Base-by-base conservation (phyloP, 2,888 invertebrate genomes). In the Argyra leucocephala region DNA sequence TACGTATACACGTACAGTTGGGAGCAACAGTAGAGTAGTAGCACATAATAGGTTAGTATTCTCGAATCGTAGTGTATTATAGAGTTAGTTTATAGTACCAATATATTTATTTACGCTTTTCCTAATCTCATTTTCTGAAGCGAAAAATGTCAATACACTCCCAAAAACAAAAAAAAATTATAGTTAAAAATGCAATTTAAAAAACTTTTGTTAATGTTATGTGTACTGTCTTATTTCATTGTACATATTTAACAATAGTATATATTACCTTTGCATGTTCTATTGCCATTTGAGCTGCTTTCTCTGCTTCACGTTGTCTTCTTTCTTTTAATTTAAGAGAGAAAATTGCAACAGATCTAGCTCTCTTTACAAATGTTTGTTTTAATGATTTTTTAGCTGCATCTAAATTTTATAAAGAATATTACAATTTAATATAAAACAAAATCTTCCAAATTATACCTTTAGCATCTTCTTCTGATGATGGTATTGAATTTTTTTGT, bases 331-430 rank as follows among this genome's bases (percentile, higher is more conserved):
- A 80, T 66, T 91, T 91, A 63, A 92, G 80, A 6, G 91, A 91
- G 80, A 92, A 92, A 74, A 92, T 90, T 6, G 91, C 91, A 60
- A 92, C 91, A 0, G 91, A 91, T 18, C 91, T 83, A 7, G 92
- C 91, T 63, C 91, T 85, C 77, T 92, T 92, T 79, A 92, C 90
- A 26, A 92, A 77, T 71, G 87, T 86, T 63, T 91, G 91, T 74
- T 88, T 88, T 22, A 88, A 84, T 57, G 86, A 86, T 74, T 87
- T 87, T 66, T 87, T 86, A 5, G 86, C 86, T 68, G 86, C 82
- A 12, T 65, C 9, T 61, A 59, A 70, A 70, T 67, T 18, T 9
- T 36, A 58, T 15, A 60, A 21, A 64, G 57, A 48, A 23, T 48
- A 48, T 12, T 9, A 58, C 23, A 31, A 26, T 26, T 26, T 61